phyloP scores from a whole-genome alignment of 2,888 invertebrate species.

The Erynnis tages region DNA sequence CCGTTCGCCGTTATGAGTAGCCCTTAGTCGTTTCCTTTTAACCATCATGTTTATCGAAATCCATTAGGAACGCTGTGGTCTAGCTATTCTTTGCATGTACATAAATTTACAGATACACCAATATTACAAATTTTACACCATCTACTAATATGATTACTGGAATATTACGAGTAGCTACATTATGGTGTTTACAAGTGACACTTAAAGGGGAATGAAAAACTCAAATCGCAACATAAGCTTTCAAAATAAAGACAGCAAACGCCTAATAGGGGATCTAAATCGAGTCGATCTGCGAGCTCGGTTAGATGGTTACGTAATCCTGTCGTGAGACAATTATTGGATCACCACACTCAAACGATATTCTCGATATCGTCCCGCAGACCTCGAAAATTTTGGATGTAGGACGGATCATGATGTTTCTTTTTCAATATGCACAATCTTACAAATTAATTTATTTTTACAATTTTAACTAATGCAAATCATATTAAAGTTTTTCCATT shows the following conservation, averaged over 20 bases:
- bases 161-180: neutral
- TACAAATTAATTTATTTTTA: conserved; percentile 15
- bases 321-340: too few species aligned
- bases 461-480: conserved; percentile 3
- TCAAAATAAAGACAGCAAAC: neutral
- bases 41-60: neutral
- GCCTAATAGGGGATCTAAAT: neutral
- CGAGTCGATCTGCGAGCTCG: neutral
- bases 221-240: neutral
- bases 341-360: too few species aligned
- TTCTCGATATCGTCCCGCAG: conserved; percentile 32
- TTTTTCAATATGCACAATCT: conserved; percentile 26
- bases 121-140: neutral
- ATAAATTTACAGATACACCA: neutral
- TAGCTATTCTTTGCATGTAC: conserved; percentile 5
- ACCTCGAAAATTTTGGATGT: conserved; percentile 33
- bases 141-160: neutral
- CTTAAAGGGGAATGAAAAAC: neutral
- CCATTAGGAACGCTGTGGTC: conserved; percentile 6
- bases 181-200: neutral
- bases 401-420: conserved; percentile 40
- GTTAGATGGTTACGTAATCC: neutral
- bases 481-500: neutral
- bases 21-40: neutral
- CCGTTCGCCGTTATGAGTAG: neutral